These are phyloP conservation scores for Polypedilum vanderplanki DNA, from an alignment of 1,140 invertebrate species.

Conservation along the genomic window DNA sequence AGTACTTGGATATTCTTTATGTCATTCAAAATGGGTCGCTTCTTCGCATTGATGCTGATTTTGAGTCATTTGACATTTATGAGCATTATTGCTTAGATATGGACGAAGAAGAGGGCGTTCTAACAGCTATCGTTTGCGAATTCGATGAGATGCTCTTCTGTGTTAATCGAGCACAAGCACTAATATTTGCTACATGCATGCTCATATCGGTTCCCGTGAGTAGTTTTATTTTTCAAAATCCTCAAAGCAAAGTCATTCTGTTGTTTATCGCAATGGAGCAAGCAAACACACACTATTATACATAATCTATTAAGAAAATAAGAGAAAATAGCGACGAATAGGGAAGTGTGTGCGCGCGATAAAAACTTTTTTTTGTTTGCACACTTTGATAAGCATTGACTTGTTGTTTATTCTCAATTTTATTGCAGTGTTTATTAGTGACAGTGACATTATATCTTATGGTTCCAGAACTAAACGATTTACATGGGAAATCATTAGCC, in stretches of 20 bases:
- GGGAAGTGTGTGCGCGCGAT: neutral
- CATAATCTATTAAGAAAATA: neutral
- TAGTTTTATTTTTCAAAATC: neutral
- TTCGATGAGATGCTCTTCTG: neutral
- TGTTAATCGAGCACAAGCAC: constrained; percentile 15
- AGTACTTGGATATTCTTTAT: constrained; percentile 25
- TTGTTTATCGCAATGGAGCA: neutral
- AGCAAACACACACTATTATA: neutral
- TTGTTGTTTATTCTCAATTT: constrained; percentile 4
- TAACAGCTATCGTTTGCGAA: constrained; percentile 29
- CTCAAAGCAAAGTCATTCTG: neutral
- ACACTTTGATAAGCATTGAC: neutral
- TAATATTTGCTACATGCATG: constrained; percentile 29
- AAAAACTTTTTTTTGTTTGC: neutral
- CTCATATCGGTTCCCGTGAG: constrained; percentile 29
- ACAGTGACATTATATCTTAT: constrained; percentile 26
- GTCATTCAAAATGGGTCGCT: constrained; percentile 30
- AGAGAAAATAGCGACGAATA: neutral
- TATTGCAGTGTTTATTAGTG: constrained; percentile 27
- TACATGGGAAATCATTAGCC: constrained; percentile 30
- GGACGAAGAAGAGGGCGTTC: neutral
- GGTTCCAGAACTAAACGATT: constrained; percentile 25
- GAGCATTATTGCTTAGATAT: constrained; percentile 30
- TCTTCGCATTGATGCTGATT: constrained; percentile 10
- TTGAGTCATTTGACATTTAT: constrained; percentile 5